Evolutionary conservation across 2,113 vertebrate genomes (phyloP), one percentile per base, ranked within the genome.

Genomic region (Pachyramphus minor): DNA sequence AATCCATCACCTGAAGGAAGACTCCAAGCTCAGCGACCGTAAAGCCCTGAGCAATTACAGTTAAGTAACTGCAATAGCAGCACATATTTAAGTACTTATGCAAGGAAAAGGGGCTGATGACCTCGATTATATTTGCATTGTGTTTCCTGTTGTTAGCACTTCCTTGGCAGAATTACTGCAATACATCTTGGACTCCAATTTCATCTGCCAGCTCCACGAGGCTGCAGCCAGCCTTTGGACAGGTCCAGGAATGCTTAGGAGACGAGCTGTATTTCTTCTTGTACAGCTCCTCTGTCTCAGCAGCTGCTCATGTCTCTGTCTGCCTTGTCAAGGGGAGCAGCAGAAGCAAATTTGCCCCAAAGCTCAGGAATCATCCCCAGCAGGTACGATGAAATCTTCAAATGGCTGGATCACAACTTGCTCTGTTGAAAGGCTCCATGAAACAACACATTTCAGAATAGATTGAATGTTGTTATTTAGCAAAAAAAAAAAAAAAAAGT

Each of bases 81-180:
- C 88, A 86, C 93, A 89, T 92, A 95, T 96, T 91, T 95, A 95
- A 93, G 90, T 37, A 83, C 67, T 95, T 90, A 93, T 37, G 92
- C 87, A 93, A 90, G 88, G 88, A 94, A 92, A 95, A 78, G 59
- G 72, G 60, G 68, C 85, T 93, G 93, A 97, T 94, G 89, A 90
- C 87, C 94, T 95, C 69, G 72, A 91, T 95, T 95, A 89, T 85
- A 95, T 94, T 94, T 95, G 85, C 91, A 96, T 94, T 95, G 93
- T 94, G 90, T 96, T 97, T 94, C 93, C 95, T 96, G 95, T 87
- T 96, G 89, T 84, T 95, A 91, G 82, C 95, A 91, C 75, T 91
- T 95, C 85, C 85, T 95, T 68, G 91, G 60, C 11, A 11, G 85
- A 93, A 95, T 97, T 91, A 66, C 87, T 85, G 90, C 91, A 88